Evolutionary conservation across 2,888 invertebrate genomes (phyloP).

Genomic region (Dysmachus trigonus): DNA sequence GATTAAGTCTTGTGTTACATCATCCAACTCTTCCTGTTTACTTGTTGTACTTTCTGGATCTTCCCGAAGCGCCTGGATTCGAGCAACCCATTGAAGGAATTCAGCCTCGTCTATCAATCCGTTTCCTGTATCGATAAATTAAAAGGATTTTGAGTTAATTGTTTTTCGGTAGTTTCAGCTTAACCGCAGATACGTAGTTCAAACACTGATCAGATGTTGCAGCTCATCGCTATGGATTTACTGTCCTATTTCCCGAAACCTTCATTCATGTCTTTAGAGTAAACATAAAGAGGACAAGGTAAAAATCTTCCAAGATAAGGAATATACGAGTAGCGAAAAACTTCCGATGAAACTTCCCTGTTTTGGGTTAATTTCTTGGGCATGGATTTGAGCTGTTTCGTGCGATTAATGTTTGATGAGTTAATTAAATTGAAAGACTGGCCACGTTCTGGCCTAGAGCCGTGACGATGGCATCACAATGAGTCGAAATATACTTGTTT

Average conservation of each 20-base stretch:
- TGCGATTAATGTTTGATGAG: background rate
- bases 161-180: background rate
- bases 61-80: conserved; percentile 76
- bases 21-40: conserved; percentile 68
- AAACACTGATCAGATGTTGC: background rate
- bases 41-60: conserved; percentile 66
- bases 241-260: background rate
- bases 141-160: background rate
- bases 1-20: conserved; percentile 79
- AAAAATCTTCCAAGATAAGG: background rate
- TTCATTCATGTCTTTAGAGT: background rate
- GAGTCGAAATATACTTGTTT: background rate
- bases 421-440: background rate
- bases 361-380: background rate
- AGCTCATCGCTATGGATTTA: background rate
- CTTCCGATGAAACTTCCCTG: background rate
- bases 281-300: background rate
- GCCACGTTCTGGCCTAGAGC: background rate
- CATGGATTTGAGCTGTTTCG: background rate
- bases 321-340: background rate
- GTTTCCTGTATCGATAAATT: conserved; percentile 68
- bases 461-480: background rate
- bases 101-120: conserved; percentile 81
- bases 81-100: conserved; percentile 80
- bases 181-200: background rate